phyloP scores from a whole-genome alignment of 1,140 invertebrate genomes.

The Cepaea nemoralis region DNA sequence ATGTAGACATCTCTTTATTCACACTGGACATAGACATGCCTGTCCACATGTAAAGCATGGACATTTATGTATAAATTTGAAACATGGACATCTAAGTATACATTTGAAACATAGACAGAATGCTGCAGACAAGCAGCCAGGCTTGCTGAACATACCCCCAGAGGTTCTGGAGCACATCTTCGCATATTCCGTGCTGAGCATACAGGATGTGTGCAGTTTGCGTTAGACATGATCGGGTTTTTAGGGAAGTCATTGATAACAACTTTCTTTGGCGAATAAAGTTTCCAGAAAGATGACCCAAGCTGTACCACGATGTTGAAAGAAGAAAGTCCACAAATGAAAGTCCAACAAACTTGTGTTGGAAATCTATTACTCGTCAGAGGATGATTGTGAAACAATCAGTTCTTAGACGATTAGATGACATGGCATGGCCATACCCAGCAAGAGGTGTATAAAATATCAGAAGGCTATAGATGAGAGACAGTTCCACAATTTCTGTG shows the following conservation, averaged over 20 bases:
- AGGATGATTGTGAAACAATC: not conserved
- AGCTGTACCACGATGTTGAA: not conserved
- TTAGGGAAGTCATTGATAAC: not conserved
- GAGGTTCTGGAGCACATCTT: not conserved
- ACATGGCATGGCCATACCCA: not conserved
- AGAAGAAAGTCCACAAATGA: not conserved
- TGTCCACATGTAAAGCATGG: no score
- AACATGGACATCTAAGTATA: no score
- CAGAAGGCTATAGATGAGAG: conserved; percentile 7
- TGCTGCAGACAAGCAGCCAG: not conserved
- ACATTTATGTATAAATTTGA: no score
- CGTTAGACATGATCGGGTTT: not conserved
- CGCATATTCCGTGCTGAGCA: not conserved
- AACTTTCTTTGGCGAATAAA: not conserved
- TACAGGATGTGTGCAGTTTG: not conserved
- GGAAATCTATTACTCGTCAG: not conserved
- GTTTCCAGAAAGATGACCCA: not conserved
- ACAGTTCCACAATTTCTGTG: conserved; percentile 1
- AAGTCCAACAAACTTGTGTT: not conserved
- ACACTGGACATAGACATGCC: no score
- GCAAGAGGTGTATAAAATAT: not conserved
- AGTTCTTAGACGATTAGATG: not conserved
- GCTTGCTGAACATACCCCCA: not conserved
- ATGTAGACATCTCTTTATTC: no score
- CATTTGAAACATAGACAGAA: no score